These are phyloP conservation scores for Bradysia coprophila DNA, from an alignment of 1,140 invertebrate genomes.

Conservation along the genomic window DNA sequence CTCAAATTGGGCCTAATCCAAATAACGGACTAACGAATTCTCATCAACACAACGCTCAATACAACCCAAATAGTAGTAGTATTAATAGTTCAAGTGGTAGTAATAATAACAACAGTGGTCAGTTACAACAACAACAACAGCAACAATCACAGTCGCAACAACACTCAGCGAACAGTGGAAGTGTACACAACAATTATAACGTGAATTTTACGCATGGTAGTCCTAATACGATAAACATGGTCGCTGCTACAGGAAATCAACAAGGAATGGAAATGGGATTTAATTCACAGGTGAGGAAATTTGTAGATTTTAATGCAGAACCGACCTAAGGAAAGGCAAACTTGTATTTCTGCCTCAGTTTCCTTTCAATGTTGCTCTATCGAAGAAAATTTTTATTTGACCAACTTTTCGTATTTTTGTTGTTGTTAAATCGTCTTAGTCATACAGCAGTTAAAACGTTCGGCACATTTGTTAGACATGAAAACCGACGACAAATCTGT, in stretches of 20 bases:
- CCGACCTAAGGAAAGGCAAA: neutral
- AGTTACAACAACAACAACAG: conserved; percentile 11
- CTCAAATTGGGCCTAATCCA: neutral
- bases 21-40: neutral
- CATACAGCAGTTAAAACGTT: too few species aligned
- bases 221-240: conserved; percentile 5
- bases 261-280: conserved; percentile 20
- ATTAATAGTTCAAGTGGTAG: neutral
- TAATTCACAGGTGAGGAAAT: conserved; percentile 16
- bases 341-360: too few species aligned
- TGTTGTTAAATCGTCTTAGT: too few species aligned
- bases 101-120: neutral
- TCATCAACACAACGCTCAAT: neutral
- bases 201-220: neutral
- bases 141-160: conserved; percentile 7
- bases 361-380: too few species aligned
- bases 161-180: neutral
- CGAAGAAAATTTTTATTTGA: too few species aligned
- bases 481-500: too few species aligned
- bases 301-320: neutral
- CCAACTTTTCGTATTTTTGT: too few species aligned
- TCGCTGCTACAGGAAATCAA: conserved; percentile 8
- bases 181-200: neutral
- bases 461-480: too few species aligned
- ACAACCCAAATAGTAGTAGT: neutral